phyloP scores from a whole-genome alignment of 2,797 vertebrate genomes.

The Centroberyx gerrardi region DNA sequence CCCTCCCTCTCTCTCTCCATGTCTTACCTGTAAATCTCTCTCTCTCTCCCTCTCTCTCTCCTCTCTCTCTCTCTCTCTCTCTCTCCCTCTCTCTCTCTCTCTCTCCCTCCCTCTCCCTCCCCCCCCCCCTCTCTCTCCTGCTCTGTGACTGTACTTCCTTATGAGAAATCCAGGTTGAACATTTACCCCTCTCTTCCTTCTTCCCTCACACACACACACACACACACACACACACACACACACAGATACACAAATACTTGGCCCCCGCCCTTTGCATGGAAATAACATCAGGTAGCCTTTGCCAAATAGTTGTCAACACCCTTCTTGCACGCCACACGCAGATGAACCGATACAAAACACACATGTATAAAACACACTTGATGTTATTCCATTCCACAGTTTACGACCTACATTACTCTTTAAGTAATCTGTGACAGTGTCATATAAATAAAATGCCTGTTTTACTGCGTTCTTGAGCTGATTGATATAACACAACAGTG shows the following conservation, averaged over 20 bases:
- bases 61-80: background rate
- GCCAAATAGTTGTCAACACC: constrained; percentile 69
- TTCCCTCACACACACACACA: constrained; percentile 19
- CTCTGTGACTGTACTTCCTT: constrained; percentile 48
- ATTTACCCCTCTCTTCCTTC: constrained; percentile 43
- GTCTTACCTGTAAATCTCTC: background rate
- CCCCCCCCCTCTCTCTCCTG: too few relatives aligned
- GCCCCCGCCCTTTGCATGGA: constrained; percentile 51
- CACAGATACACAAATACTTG: constrained; percentile 6
- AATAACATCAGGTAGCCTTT: constrained; percentile 56
- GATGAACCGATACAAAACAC: constrained; percentile 52
- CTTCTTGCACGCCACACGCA: constrained; percentile 62
- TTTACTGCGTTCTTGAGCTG: background rate
- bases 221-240: constrained; percentile 14
- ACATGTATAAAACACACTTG: constrained; percentile 6
- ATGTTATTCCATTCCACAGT: constrained; percentile 17
- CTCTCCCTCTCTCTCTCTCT: background rate
- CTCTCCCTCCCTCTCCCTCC: background rate
- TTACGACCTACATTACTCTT: constrained; percentile 11
- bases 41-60: background rate
- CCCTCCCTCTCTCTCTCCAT: too few relatives aligned
- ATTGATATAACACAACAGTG: too few relatives aligned
- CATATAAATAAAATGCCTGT: constrained; percentile 6
- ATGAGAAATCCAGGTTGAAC: constrained; percentile 49
- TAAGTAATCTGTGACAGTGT: background rate